Evolutionary conservation across 2,113 vertebrate species (phyloP), one percentile per base, ranked within the genome.

Genomic region (Cathartes aura): DNA sequence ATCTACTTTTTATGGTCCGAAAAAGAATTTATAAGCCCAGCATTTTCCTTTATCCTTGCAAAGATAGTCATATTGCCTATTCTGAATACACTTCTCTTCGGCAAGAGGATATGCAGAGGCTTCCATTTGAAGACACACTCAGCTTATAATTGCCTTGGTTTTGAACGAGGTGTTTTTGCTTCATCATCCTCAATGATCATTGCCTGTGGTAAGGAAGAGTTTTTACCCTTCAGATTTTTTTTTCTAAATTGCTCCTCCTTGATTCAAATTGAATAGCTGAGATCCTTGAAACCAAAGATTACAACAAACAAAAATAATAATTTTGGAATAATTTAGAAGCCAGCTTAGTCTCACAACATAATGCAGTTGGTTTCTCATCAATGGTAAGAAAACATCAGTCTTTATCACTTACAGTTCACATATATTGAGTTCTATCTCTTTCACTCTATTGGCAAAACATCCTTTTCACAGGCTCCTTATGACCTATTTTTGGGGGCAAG

Each of bases 181-280:
- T 89, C 62, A 32, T 59, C 42, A 18, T 62, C 38, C 23, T 83
- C 19, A 78, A 11, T 22, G 30, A 52, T 24, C n/a, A 32, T 62
- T 5, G 2, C 0, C 2, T 45, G 21, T n/a, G 13, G 8, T 66
- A 68, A 72, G 18, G 24, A 88, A 29, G 18, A 68, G 8, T 0
- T 86, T 95, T 90, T 80, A 2, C 14, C 19, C 34, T 80, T 80
- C 32, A 19, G 29, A 16, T 12, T 50, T 43, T 71, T 84, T 55
- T 86, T 48, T 8, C 16, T 40, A 48, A 59, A n/a, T 56, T 68
- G 21, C 4, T 90, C 16, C 15, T 85, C 38, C 18, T 58, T 87
- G 45, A 52, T 59, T 87, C 16, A n/a, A 68, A 4, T 18, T 70
- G 17, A 84, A 45, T 50, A 36, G 15, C 24, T 63, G 48, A 67